Base-by-base conservation (phyloP, 2,113 vertebrate genomes). In the Corydoras maculifer region DNA sequence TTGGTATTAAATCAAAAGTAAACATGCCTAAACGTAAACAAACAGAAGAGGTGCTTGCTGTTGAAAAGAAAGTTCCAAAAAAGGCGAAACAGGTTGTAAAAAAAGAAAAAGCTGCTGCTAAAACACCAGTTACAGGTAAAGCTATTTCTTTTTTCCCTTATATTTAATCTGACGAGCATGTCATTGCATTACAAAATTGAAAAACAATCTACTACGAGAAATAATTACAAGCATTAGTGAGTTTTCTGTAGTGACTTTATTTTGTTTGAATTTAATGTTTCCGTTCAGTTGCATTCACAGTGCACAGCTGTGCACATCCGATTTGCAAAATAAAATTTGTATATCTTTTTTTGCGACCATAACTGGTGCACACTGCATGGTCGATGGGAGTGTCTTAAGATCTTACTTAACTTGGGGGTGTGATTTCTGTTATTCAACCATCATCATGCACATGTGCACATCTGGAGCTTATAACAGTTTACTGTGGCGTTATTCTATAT, bases 11-110 rank as follows among this genome's bases (percentile, higher is more conserved):
- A 7, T 12, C 11, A 5, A 14, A 12, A 66, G 31, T 59, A 14
- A 31, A 30, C 58, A 91, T 90, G 88, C 88, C 86, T 5, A 90
- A 83, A 77, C 80, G 79, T 30, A 86, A 83, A 75, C 73, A 62
- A 13, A 12, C 75, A 5, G 50, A 50, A 25, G 65, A 70, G 18
- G 55, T 13, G 1, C n/a, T 5, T 2, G 60, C 58, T 48, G 53
- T 70, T 57, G 58, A 70, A 59, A 53, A 43, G 5, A 57, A 66
- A 32, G 73, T 74, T 30, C 75, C 80, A 79, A 91, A 91, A 82
- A 91, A 83, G 68, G 13, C 13, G 65, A 83, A 82, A 84, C 78
- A 69, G 63, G 68, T 54, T 73, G 9, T 65, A 51, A 87, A 70
- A 58, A 49, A 82, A 81, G 54, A 61, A 53, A 73, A 14, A 63